Evolutionary conservation across 2,113 vertebrate species (phyloP).

Genomic region (Brienomyrus longianalis): DNA sequence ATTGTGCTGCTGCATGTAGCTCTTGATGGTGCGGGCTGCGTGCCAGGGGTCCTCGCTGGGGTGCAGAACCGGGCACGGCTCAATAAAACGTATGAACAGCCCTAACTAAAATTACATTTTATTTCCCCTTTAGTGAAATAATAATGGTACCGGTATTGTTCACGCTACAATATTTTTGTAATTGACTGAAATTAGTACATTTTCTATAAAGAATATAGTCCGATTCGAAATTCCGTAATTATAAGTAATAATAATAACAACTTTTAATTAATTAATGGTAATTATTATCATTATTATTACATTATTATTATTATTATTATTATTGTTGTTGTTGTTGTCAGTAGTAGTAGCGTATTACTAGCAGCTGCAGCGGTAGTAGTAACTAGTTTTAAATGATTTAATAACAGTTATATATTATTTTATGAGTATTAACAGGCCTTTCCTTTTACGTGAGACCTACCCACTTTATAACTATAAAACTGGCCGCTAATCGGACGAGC

Average conservation of each 20-base stretch:
- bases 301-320: background rate
- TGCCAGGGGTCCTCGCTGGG: constrained; percentile 93
- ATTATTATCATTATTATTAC: no score
- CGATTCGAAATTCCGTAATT: background rate
- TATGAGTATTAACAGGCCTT: background rate
- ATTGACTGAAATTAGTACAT: background rate
- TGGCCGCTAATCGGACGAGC: background rate
- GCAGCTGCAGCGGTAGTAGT: background rate
- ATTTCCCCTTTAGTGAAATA: background rate
- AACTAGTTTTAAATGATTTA: background rate
- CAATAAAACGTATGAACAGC: background rate
- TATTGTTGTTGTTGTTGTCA: background rate
- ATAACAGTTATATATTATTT: background rate
- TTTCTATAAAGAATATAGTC: background rate
- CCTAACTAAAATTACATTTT: background rate
- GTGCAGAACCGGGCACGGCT: background rate
- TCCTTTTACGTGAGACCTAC: background rate
- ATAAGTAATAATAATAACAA: no score
- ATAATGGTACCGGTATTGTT: background rate
- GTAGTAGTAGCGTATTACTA: background rate
- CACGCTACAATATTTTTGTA: background rate
- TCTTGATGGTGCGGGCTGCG: constrained; percentile 98
- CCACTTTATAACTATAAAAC: background rate
- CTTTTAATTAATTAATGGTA: no score
- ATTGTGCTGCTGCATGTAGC: constrained; percentile 99